Base-by-base conservation (phyloP, 2,888 invertebrate genomes). In the Thysanoteuthis rhombus region DNA sequence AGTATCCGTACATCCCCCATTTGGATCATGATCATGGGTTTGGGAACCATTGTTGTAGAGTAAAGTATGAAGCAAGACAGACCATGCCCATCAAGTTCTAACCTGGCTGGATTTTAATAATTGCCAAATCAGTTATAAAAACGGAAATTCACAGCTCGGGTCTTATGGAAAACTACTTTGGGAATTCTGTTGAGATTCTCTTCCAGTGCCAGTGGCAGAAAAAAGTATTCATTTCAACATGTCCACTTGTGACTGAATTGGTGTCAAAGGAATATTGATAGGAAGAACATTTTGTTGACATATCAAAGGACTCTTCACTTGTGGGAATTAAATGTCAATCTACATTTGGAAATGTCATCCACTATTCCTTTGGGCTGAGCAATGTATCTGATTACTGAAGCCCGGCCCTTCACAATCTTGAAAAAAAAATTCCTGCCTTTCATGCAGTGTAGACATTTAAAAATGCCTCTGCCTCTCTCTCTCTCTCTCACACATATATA, bases 291-390 rank as follows among this genome's bases (percentile, higher is more conserved):
- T 75, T 75, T 75, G 75, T 75, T 75, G 75, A 75, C 75, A 75
- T 75, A 75, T 75, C 12, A 75, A 75, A 75, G 75, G 75, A n/a
- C 75, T 75, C 75, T 75, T 75, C 75, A 75, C 32, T 75, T 75
- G 75, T 75, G 75, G 75, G 75, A 75, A 75, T 75, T 75, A 75
- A 75, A 75, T 75, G 75, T 75, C 75, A 75, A 75, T 75, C 75
- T 75, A n/a, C 75, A 75, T 75, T 75, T 75, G 75, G n/a, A 75
- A 75, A 75, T 75, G 75, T 75, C 75, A 75, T 16, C n/a, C 36
- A 75, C 16, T 3, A 75, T 75, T 75, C n/a, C 75, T 75, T 75
- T 75, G 75, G 75, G 75, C 75, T n/a, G 75, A 75, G 75, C n/a
- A 75, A 75, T 16, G 19, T 6, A 75, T 75, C n/a, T n/a, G 75